Evolutionary conservation across 2,113 vertebrate species (phyloP).

Genomic region (Clarias batrachus): DNA sequence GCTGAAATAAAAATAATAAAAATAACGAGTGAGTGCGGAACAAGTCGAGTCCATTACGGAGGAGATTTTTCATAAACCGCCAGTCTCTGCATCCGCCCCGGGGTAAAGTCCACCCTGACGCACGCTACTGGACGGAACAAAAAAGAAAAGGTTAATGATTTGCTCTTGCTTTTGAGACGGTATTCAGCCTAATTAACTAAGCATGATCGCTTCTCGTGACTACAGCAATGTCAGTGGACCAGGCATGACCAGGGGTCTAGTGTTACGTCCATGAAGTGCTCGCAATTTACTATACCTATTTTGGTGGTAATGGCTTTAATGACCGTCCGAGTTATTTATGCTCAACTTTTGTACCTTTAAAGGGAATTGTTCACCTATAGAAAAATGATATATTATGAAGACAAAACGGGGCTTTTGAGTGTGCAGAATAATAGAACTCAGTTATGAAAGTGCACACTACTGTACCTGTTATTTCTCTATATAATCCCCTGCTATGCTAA

Average conservation of each 20-base stretch:
- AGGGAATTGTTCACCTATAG: not conserved
- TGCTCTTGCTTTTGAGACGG: constrained; percentile 23
- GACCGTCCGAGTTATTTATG: not conserved
- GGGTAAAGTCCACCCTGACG: not conserved
- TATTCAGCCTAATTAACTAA: constrained; percentile 19
- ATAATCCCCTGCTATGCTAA: too few species aligned
- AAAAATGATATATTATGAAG: not conserved
- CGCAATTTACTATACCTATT: not conserved
- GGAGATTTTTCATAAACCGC: constrained; percentile 20
- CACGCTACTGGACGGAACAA: constrained; percentile 9
- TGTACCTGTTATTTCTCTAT: too few species aligned
- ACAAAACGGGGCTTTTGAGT: too few species aligned
- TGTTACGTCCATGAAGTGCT: not conserved
- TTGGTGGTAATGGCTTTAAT: not conserved
- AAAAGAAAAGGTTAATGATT: constrained; percentile 34
- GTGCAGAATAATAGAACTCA: too few species aligned
- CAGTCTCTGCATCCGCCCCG: not conserved
- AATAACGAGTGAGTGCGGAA: constrained; percentile 3
- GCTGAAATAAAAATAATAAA: constrained; percentile 8
- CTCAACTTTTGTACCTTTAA: not conserved
- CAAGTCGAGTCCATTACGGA: constrained; percentile 4
- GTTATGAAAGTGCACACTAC: too few species aligned
- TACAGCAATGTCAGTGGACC: constrained; percentile 18
- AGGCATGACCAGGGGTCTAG: not conserved
- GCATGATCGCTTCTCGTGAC: not conserved